A percentile compares a stretch with the other conserved stretches of the same genome.
phyloP scores from a whole-genome alignment of 2,113 vertebrate genomes.

The Phyllopteryx taeniolatus region DNA sequence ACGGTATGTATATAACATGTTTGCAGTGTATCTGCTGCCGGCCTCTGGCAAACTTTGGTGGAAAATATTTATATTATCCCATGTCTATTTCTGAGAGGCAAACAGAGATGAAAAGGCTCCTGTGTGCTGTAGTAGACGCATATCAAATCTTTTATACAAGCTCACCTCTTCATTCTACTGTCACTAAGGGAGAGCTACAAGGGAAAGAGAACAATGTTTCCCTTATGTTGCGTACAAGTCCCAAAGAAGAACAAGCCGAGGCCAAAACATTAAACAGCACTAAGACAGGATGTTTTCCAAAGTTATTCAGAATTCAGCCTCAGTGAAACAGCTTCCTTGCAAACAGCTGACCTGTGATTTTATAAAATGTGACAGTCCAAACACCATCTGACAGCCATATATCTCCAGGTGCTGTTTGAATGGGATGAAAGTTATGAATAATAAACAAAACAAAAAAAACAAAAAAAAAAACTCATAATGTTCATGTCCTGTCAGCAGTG shows the following conservation, averaged over 20 bases:
- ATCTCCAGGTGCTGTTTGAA: constrained; percentile 41
- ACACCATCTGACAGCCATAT: constrained; percentile 25
- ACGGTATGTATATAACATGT: too few relatives aligned
- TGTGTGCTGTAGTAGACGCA: constrained; percentile 40
- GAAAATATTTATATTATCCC: constrained; percentile 54
- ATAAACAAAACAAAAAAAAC: background rate
- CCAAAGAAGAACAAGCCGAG: constrained; percentile 27
- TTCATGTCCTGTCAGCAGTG: constrained; percentile 29
- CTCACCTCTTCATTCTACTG: constrained; percentile 47
- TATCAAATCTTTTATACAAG: constrained; percentile 58
- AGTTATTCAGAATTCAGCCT: constrained; percentile 15
- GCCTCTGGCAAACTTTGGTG: background rate
- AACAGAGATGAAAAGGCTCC: constrained; percentile 49
- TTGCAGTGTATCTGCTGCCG: background rate
- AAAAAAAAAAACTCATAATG: background rate
- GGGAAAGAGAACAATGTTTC: constrained; percentile 27
- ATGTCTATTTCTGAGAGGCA: constrained; percentile 57
- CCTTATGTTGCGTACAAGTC: constrained; percentile 25
- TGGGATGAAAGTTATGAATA: constrained; percentile 31
- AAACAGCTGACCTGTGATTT: constrained; percentile 41
- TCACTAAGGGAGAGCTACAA: constrained; percentile 27
- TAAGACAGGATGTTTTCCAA: constrained; percentile 25
- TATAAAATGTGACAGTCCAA: constrained; percentile 22
- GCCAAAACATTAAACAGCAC: constrained; percentile 30
- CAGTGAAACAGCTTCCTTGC: constrained; percentile 26